Conservation (phyloP, 1,140 invertebrate genomes). For the Glossosoma conforme region DNA sequence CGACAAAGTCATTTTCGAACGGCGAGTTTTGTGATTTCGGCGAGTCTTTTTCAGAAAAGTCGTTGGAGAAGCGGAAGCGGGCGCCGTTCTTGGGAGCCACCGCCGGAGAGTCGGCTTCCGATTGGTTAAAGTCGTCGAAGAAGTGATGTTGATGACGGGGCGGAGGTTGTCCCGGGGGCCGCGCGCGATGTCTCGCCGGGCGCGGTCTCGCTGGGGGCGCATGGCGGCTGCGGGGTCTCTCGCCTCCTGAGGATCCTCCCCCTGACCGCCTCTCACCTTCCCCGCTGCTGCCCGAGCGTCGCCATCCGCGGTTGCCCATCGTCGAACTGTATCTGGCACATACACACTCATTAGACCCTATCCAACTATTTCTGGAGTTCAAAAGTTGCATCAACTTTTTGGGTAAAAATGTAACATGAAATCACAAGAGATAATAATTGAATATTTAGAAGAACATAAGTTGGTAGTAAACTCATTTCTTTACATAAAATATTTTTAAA, state of each 20-base stretch:
- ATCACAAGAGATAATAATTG: neutral
- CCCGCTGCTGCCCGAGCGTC: slow-evolving; percentile 34
- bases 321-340: slow-evolving; percentile 42
- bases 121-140: slow-evolving; percentile 29
- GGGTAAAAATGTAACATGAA: too few relatives aligned
- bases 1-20: slow-evolving; percentile 67
- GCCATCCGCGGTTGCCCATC: slow-evolving; percentile 41
- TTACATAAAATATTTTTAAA: neutral
- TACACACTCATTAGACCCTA: too few relatives aligned
- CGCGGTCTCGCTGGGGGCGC: slow-evolving; percentile 32
- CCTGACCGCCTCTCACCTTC: slow-evolving; percentile 36
- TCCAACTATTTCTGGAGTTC: too few relatives aligned
- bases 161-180: slow-evolving; percentile 10
- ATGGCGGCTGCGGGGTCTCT: slow-evolving; percentile 32
- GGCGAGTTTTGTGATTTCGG: slow-evolving; percentile 53
- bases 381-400: too few relatives aligned
- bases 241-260: slow-evolving; percentile 36
- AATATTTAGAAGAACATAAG: neutral
- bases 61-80: slow-evolving; percentile 52
- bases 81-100: slow-evolving; percentile 32
- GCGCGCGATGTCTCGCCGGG: slow-evolving; percentile 32
- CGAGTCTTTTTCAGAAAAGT: slow-evolving; percentile 51
- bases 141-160: slow-evolving; percentile 22
- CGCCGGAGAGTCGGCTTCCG: slow-evolving; percentile 27
- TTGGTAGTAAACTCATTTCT: neutral